phyloP scores from a whole-genome alignment of 1,140 invertebrate species.

The Leptopilina clavipes region DNA sequence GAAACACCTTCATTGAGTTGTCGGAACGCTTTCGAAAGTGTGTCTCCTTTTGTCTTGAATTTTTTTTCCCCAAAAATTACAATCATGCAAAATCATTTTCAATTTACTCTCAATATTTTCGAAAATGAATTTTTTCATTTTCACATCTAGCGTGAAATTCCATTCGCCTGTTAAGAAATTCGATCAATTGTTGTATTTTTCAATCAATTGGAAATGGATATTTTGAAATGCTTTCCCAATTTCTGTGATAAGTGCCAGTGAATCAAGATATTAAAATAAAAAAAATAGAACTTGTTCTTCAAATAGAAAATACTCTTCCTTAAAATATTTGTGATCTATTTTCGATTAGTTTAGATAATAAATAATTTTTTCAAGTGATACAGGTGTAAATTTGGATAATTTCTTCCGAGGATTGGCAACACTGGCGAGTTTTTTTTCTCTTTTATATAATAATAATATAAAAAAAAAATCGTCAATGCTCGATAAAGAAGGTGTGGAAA shows the following conservation, averaged over 20 bases:
- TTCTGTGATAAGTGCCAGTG: no score
- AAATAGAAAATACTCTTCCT: no score
- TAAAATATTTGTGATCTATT: no score
- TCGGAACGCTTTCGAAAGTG: slow-evolving; percentile 13
- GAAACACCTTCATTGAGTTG: slow-evolving; percentile 1
- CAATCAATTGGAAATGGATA: background rate
- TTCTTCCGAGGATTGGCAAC: no score
- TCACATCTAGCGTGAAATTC: background rate
- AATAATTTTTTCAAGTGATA: no score
- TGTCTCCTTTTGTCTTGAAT: background rate
- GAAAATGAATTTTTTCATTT: background rate
- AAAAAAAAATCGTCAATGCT: background rate
- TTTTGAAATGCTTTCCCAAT: background rate
- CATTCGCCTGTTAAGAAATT: background rate
- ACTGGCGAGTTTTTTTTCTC: no score
- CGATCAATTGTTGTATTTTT: background rate
- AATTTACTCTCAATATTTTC: background rate
- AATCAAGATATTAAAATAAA: no score
- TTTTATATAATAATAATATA: no score
- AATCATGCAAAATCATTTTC: background rate
- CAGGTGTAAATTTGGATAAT: no score
- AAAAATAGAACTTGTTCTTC: no score
- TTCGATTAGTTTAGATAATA: no score
- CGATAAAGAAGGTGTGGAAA: slow-evolving; percentile 15
- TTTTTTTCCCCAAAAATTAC: background rate